Percentiles rank a stretch among this genome's conserved stretches.
Conservation (phyloP, 2,888 invertebrate species). For the Phengaris alcon region DNA sequence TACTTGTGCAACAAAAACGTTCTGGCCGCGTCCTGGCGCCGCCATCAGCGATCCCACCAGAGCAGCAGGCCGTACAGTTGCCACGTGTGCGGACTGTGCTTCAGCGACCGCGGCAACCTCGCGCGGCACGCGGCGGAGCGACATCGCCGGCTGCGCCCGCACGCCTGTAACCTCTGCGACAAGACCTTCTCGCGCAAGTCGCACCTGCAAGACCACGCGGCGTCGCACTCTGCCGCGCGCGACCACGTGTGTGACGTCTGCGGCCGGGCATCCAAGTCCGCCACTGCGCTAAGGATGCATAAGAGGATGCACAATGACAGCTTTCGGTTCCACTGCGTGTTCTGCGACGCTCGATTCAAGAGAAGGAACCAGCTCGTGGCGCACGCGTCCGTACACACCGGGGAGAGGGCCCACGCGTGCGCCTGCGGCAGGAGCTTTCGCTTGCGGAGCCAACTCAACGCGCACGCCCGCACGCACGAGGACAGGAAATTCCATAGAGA, state of each 20-base stretch:
- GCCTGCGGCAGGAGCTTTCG: constrained; percentile 75
- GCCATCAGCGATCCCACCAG: constrained; percentile 70
- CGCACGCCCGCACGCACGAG: constrained; percentile 46
- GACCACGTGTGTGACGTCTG: constrained; percentile 77
- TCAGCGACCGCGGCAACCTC: constrained; percentile 70
- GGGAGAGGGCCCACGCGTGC: constrained; percentile 76
- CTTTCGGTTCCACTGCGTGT: constrained; percentile 60
- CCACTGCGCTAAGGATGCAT: constrained; percentile 75
- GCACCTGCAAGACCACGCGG: constrained; percentile 72
- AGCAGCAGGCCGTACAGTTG: constrained; percentile 67
- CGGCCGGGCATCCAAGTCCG: constrained; percentile 73
- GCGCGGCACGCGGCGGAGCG: constrained; percentile 71
- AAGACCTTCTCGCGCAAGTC: constrained; percentile 69
- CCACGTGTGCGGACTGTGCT: constrained; percentile 73
- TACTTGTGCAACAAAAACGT: constrained; percentile 59
- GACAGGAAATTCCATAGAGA: neutral
- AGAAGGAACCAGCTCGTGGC: constrained; percentile 74
- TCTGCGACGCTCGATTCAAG: constrained; percentile 78
- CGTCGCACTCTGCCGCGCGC: constrained; percentile 63
- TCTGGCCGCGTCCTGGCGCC: constrained; percentile 53
- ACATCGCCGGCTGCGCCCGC: constrained; percentile 70
- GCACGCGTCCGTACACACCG: constrained; percentile 78
- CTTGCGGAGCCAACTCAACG: constrained; percentile 53
- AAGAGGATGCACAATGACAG: constrained; percentile 57
- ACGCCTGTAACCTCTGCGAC: constrained; percentile 68